Conservation (phyloP, 2,888 invertebrate genomes). For the Meganola albula region DNA sequence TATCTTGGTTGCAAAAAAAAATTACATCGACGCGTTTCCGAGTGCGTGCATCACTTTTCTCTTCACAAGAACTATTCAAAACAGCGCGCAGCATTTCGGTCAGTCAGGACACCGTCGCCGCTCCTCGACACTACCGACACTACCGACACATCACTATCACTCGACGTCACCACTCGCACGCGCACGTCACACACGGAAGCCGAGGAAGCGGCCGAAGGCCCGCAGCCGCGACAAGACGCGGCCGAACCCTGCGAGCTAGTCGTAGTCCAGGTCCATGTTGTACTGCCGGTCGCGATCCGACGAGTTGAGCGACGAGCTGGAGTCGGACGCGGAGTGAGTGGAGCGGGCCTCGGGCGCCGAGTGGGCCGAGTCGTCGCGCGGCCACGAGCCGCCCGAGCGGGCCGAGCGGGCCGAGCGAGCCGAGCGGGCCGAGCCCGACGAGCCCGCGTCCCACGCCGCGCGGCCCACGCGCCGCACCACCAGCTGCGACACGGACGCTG, state of each 20-base stretch:
- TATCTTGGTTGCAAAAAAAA: too few relatives aligned
- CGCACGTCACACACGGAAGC: too few relatives aligned
- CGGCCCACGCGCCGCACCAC: constrained; percentile 34
- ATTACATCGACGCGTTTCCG: too few relatives aligned
- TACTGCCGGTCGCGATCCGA: constrained; percentile 45
- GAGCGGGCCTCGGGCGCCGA: constrained; percentile 12
- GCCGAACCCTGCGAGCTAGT: constrained; percentile 34
- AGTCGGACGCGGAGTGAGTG: constrained; percentile 18
- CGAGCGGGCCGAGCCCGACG: constrained; percentile 18
- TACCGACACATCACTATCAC: too few relatives aligned
- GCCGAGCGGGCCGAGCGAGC: constrained; percentile 8
- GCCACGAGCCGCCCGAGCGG: constrained; percentile 20
- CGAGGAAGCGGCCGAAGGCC: neutral
- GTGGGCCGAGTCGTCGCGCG: constrained; percentile 12
- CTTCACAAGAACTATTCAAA: too few relatives aligned
- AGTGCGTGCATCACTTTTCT: too few relatives aligned
- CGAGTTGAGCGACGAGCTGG: constrained; percentile 32
- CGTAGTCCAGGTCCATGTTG: constrained; percentile 73
- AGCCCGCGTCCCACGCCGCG: constrained; percentile 8
- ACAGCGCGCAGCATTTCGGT: too few relatives aligned
- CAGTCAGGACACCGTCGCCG: too few relatives aligned
- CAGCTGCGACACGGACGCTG: constrained; percentile 36
- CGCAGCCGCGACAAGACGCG: neutral
- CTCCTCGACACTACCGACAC: too few relatives aligned
- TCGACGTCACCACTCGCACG: too few relatives aligned